Evolutionary conservation across 2,113 vertebrate species (phyloP).

Genomic region (Riparia riparia): DNA sequence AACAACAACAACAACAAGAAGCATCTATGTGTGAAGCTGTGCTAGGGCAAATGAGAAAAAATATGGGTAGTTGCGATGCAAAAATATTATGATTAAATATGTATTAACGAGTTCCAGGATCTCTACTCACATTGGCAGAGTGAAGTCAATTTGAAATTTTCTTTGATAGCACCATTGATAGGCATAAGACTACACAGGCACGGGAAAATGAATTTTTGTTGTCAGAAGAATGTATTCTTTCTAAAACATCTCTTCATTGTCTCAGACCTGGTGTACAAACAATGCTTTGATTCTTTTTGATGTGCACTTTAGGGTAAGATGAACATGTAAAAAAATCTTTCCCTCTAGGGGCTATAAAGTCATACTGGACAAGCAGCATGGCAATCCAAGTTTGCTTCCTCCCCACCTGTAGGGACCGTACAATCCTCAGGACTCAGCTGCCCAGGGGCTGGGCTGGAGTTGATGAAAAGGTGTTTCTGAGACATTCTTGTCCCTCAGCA

Average conservation of each 20-base stretch:
- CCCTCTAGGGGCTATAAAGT: neutral
- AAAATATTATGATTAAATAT: neutral
- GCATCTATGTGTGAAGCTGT: neutral
- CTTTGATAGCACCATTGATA: neutral
- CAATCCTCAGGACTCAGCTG: neutral
- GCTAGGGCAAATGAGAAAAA: neutral
- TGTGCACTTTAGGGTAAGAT: neutral
- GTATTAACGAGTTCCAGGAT: neutral
- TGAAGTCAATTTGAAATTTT: neutral
- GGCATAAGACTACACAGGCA: neutral
- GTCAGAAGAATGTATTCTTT: neutral
- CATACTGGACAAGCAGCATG: neutral
- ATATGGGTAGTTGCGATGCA: neutral
- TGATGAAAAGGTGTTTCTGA: neutral
- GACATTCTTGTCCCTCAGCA: neutral
- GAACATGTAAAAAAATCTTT: neutral
- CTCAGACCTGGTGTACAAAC: neutral
- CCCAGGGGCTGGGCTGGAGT: neutral
- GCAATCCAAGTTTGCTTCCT: neutral
- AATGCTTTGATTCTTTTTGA: neutral
- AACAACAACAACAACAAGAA: no score
- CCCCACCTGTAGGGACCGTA: accelerated
- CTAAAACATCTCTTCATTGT: neutral
- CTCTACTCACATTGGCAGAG: neutral
- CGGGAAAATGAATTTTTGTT: neutral